phyloP scores from a whole-genome alignment of 2,113 vertebrate genomes.

The Heterocephalus glaber region DNA sequence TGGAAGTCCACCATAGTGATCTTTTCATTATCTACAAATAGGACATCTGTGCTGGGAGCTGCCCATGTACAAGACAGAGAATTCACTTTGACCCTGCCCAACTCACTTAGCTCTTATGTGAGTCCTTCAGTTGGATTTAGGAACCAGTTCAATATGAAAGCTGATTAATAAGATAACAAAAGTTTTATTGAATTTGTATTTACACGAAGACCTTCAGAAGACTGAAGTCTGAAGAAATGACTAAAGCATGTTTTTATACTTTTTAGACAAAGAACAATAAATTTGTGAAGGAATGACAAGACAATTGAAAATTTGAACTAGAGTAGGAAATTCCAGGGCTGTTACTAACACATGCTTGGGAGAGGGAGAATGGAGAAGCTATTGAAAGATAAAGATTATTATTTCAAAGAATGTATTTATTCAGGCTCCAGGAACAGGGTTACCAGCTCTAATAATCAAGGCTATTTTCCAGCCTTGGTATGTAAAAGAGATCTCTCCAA shows the following conservation, averaged over 20 bases:
- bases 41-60: background rate
- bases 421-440: background rate
- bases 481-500: background rate
- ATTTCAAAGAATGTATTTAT: background rate
- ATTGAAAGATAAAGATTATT: background rate
- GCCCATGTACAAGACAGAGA: too few species aligned
- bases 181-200: background rate
- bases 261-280: background rate
- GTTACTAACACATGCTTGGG: background rate
- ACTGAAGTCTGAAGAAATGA: background rate
- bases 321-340: background rate
- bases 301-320: background rate
- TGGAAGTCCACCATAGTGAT: background rate
- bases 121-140: background rate
- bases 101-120: background rate
- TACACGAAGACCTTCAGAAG: background rate
- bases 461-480: background rate
- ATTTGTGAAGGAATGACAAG: background rate
- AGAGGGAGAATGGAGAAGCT: background rate
- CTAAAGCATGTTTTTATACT: background rate
- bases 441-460: background rate
- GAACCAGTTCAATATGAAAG: background rate
- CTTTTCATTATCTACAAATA: background rate
- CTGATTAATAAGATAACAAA: background rate
- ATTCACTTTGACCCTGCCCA: background rate